Conservation (phyloP, 2,888 invertebrate genomes). For the Eubasilissa splendida region DNA sequence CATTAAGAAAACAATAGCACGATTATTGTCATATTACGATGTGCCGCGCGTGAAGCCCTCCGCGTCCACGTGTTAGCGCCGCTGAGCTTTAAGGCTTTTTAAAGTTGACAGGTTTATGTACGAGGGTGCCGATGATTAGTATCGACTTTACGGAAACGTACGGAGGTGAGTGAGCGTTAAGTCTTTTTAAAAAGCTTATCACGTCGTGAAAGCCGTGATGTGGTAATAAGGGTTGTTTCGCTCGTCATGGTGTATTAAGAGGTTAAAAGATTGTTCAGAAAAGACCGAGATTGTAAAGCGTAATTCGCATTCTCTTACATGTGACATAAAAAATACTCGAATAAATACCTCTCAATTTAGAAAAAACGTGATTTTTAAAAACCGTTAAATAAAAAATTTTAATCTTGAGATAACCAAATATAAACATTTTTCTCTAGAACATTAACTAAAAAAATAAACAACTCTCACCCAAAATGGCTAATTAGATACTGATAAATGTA, state of each 20-base stretch:
- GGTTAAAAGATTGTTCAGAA: neutral
- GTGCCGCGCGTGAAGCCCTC: constrained; percentile 34
- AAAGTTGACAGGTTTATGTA: constrained; percentile 38
- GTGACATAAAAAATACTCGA: neutral
- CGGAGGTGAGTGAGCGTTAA: constrained; percentile 19
- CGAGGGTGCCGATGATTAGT: constrained; percentile 34
- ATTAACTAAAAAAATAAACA: too few relatives aligned
- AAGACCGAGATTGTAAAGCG: too few relatives aligned
- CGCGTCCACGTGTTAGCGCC: constrained; percentile 32
- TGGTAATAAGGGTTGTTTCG: constrained; percentile 30
- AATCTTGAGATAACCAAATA: too few relatives aligned
- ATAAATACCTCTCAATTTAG: neutral
- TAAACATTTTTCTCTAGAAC: too few relatives aligned
- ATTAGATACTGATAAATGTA: too few relatives aligned
- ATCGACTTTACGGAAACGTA: neutral
- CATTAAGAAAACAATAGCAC: constrained; percentile 37
- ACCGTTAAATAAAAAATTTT: too few relatives aligned
- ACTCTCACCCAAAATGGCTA: too few relatives aligned
- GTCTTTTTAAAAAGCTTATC: constrained; percentile 8
- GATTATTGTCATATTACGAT: constrained; percentile 41
- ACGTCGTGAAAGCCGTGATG: constrained; percentile 25
- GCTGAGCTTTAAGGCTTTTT: constrained; percentile 32
- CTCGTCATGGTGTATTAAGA: neutral
- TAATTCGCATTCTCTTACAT: neutral
- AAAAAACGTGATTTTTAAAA: neutral